Evolutionary conservation across 2,888 invertebrate species (phyloP).

Genomic region (Bombyx huttoni): DNA sequence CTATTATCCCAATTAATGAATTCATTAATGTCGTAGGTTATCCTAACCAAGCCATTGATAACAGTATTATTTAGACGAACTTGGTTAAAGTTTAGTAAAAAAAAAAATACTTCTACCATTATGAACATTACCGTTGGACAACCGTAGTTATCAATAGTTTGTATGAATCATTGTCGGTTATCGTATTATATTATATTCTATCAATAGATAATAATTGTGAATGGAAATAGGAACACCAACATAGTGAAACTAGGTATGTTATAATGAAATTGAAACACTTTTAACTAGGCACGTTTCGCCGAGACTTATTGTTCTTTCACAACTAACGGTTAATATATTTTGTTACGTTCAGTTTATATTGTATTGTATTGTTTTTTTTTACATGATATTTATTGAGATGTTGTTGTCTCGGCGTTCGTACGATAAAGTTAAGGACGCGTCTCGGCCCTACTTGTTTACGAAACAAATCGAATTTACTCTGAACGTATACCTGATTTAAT

Average conservation of each 20-base stretch:
- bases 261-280: constrained; percentile 24
- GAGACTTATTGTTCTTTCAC: constrained; percentile 32
- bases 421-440: constrained; percentile 9
- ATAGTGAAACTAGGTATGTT: constrained; percentile 60
- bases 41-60: constrained; percentile 70
- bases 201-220: constrained; percentile 47
- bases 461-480: constrained; percentile 17
- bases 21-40: constrained; percentile 41
- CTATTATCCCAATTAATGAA: constrained; percentile 45
- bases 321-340: constrained; percentile 56
- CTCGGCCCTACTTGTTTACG: constrained; percentile 31
- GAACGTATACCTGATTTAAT: neutral
- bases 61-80: constrained; percentile 70
- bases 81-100: constrained; percentile 46
- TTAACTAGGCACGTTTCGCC: constrained; percentile 29
- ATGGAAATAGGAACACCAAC: constrained; percentile 69
- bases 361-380: constrained; percentile 50
- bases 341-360: constrained; percentile 56
- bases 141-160: constrained; percentile 56
- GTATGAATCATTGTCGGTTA: constrained; percentile 42
- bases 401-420: constrained; percentile 33
- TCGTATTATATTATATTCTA: constrained; percentile 32
- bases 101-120: constrained; percentile 44
- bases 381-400: constrained; percentile 36
- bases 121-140: constrained; percentile 43